Base-by-base conservation (phyloP, 2,888 invertebrate species). In the Xanthostigma xanthostigma region DNA sequence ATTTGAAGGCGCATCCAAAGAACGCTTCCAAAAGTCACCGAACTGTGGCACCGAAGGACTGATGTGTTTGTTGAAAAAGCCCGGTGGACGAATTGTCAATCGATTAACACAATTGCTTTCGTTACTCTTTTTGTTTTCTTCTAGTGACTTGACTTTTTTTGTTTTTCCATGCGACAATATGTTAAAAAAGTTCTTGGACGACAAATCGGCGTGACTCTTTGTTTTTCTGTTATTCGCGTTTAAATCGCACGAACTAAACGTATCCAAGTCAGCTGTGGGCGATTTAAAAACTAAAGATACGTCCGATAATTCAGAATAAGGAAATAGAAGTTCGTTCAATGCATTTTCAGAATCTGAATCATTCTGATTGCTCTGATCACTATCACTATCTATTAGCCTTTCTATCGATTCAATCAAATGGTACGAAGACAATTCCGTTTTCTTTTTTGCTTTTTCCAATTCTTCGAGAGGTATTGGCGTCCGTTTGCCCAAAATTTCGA, bases 381-480 rank as follows among this genome's bases (percentile, higher is more conserved):
- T 43, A 9, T 36, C 36, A 13, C 42, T 37, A 36, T 48, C 48
- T n/a, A 48, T 27, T 17, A 48, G 33, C 37, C 34, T 34, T 37
- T 43, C 43, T 17, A 61, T 57, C 4, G 60, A 59, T n/a, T 55
- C 45, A 34, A 58, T 51, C 42, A 62, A 50, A 49, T 63, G 62
- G 50, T 61, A 63, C 8, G 59, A 57, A 43, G 57, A 51, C 34
- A 55, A 56, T 50, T 60, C 58, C 2, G 62, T 62, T 48, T 59
- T 60, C 11, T 52, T 42, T 50, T 54, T 44, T 9, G 33, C 45
- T 46, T n/a, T 17, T 17, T 17, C 36, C 12, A 12, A 12, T 27
- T 9, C n/a, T n/a, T 42, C 42, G 9, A 8, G 27, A 42, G 42
- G 42, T 13, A 33, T 4, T 9, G 42, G 17, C 9, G 10, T 14